Evolutionary conservation across 2,113 vertebrate species (phyloP).

Genomic region (Arothron firmamentum): DNA sequence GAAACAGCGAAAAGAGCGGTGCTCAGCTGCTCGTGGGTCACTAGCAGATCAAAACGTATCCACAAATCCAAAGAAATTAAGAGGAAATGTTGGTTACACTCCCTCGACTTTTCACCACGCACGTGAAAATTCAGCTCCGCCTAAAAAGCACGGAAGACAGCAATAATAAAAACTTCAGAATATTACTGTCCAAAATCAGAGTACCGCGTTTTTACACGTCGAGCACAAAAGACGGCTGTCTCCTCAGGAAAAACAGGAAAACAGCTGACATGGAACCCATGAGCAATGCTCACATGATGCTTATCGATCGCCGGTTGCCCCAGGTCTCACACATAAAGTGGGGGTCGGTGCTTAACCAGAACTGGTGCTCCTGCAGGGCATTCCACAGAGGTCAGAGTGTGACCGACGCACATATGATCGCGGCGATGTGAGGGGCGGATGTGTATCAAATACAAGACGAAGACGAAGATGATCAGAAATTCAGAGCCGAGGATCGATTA

Average conservation of each 20-base stretch:
- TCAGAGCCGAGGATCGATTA: too few relatives aligned
- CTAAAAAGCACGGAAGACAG: too few relatives aligned
- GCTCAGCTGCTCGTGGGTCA: background rate
- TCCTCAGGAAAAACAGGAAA: conserved; percentile 61
- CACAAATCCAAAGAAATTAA: background rate
- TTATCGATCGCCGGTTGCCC: conserved; percentile 63
- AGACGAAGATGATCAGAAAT: too few relatives aligned
- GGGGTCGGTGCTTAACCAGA: conserved; percentile 43
- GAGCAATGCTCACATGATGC: conserved; percentile 66
- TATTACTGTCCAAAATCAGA: too few relatives aligned
- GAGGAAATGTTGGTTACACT: background rate
- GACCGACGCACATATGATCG: conserved; percentile 47
- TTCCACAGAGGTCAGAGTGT: conserved; percentile 35
- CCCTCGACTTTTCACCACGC: too few relatives aligned
- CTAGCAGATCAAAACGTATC: background rate
- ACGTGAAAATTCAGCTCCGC: too few relatives aligned
- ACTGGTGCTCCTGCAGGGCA: conserved; percentile 46
- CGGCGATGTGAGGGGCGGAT: conserved; percentile 6
- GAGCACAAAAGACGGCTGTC: conserved; percentile 11
- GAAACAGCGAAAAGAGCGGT: background rate
- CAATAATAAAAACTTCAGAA: too few relatives aligned
- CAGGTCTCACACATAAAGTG: conserved; percentile 37
- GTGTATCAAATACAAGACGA: conserved; percentile 3
- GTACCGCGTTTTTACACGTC: too few relatives aligned
- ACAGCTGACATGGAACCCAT: conserved; percentile 64